phyloP scores from a whole-genome alignment of 2,113 vertebrate genomes.

The Megaceryle maxima region DNA sequence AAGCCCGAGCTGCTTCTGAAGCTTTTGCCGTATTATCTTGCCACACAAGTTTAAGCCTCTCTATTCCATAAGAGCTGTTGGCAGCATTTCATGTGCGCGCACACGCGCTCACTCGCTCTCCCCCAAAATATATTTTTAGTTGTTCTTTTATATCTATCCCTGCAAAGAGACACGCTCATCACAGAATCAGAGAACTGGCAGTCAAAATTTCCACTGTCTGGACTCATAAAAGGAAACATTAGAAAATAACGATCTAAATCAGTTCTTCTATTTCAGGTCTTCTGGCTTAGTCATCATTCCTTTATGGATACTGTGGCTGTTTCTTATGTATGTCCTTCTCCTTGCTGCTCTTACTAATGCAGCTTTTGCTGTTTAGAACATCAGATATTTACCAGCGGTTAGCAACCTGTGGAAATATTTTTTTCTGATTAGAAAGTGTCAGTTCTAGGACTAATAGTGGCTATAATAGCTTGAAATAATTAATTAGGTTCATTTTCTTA shows the following conservation, averaged over 20 bases:
- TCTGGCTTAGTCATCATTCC: conserved; percentile 38
- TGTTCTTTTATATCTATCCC: neutral
- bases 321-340: neutral
- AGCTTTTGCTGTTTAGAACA: neutral
- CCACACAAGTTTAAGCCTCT: neutral
- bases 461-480: neutral
- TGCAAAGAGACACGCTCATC: neutral
- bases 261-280: conserved; percentile 30
- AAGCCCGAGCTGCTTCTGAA: neutral
- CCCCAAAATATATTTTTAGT: neutral
- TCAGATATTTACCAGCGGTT: neutral
- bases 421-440: neutral
- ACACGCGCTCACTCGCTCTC: accelerated
- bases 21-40: neutral
- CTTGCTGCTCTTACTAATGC: neutral
- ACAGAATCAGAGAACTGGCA: neutral
- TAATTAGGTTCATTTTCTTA: neutral
- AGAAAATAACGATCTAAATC: conserved; percentile 8
- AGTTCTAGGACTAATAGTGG: neutral
- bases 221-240: conserved; percentile 17
- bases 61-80: neutral
- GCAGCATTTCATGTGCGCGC: neutral
- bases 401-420: neutral
- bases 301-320: conserved; percentile 6
- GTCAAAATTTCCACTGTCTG: conserved; percentile 4